Evolutionary conservation across 2,888 invertebrate species (phyloP).

Genomic region (Drosophila quasianomalipes): DNA sequence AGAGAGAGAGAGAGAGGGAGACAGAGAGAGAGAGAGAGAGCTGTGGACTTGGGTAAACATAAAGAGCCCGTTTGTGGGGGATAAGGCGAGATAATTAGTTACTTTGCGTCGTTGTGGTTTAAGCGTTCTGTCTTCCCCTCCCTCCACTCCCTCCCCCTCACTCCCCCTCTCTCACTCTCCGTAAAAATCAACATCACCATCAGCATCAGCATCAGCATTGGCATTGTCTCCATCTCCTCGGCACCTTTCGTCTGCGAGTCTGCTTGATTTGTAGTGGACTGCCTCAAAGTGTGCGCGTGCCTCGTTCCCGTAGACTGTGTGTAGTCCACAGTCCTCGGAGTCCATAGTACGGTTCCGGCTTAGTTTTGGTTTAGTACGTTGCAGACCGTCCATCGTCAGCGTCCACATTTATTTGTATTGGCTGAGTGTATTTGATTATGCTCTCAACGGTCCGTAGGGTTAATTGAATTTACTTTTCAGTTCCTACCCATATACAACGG

Average conservation of each 20-base stretch:
- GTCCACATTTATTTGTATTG: conserved; percentile 74
- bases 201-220: not conserved
- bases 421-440: conserved; percentile 81
- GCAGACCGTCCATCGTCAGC: conserved; percentile 22
- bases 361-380: conserved; percentile 44
- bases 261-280: conserved; percentile 56
- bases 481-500: conserved; percentile 42
- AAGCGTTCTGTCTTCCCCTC: not conserved
- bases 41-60: not conserved
- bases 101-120: conserved; percentile 73
- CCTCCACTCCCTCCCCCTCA: not conserved
- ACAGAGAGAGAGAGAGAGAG: conserved; percentile 12
- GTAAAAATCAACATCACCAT: not conserved
- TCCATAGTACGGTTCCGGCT: conserved; percentile 37
- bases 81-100: conserved; percentile 78
- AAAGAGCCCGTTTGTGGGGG: conserved; percentile 22
- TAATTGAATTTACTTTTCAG: conserved; percentile 80
- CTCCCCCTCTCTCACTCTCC: not conserved
- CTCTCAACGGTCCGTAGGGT: conserved; percentile 77
- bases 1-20: not conserved
- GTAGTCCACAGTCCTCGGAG: conserved; percentile 29
- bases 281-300: conserved; percentile 65
- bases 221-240: not conserved
- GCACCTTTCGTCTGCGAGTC: conserved; percentile 26
- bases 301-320: conserved; percentile 22